Base-by-base conservation (phyloP, 1,140 invertebrate species). In the Sesamia nonagrioides region DNA sequence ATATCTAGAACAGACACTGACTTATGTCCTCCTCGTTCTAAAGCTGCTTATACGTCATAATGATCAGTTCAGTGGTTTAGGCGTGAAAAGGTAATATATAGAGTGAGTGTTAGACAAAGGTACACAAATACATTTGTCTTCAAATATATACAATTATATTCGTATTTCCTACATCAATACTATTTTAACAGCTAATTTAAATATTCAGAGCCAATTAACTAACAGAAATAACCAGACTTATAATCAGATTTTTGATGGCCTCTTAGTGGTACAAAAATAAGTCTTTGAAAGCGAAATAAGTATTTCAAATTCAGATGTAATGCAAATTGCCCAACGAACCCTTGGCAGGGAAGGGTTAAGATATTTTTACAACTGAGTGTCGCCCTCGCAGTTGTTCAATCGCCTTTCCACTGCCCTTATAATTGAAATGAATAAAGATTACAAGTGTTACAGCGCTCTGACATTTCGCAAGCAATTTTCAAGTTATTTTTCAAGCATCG, bases 401-500 rank as follows among this genome's bases (percentile, higher is more conserved):
- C 85, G 84, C 83, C 84, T 91, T 89, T 87, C 79, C 79, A 77
- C 80, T 83, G 78, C 82, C 80, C 84, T 72, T 82, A 87, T 89
- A 90, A 91, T 92, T 88, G 82, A 87, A 88, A 91, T 92, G 88
- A 91, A 92, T 91, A 89, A 92, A 90, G 88, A 91, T 92, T 84
- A 80, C 52, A 58, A 78, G 52, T 75, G 56, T 73, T 71, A 68
- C 69, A 77, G 13, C 27, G 15, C 76, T 37, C 9, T 60, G 61
- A 54, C 66, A 69, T 69, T 60, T 52, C 60, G 13, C 17, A 40
- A 27, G 52, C 48, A 56, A 54, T 68, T 77, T 77, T 68, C 21
- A 17, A 61, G 42, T 50, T 61, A 48, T 68, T 71, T 76, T 71
- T 52, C 18, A 75, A 27, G 27, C 17, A 48, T n/a, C n/a, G n/a